A percentile compares a stretch with the other conserved stretches of the same genome.
Conservation (phyloP, 2,113 vertebrate genomes). For the Edolisoma coerulescens region DNA sequence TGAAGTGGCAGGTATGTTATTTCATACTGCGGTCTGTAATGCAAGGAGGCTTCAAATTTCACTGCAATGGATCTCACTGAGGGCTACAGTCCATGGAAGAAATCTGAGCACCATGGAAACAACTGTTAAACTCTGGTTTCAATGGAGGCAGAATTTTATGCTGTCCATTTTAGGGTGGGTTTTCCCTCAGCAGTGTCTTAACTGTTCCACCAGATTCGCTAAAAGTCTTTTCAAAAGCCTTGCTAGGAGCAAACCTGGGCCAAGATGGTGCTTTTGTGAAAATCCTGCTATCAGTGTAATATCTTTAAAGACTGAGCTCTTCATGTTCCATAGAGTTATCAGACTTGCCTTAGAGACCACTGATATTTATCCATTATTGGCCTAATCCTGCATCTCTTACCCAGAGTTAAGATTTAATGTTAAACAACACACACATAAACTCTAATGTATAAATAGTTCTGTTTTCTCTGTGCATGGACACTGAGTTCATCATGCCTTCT, state of each 20-base stretch:
- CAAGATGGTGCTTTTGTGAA: neutral
- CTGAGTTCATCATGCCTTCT: constrained; percentile 67
- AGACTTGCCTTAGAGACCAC: neutral
- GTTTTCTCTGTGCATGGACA: constrained; percentile 8
- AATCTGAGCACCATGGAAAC: neutral
- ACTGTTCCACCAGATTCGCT: neutral
- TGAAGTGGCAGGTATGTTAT: constrained; percentile 7
- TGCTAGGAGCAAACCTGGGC: neutral
- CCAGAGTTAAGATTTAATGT: neutral
- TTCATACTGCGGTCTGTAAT: neutral
- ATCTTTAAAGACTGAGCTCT: neutral
- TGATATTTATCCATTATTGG: neutral
- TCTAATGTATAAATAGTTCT: neutral
- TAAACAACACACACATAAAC: neutral
- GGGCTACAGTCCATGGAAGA: neutral
- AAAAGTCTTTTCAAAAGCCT: neutral
- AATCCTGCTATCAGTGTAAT: neutral
- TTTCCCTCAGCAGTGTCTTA: neutral
- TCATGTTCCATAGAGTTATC: neutral
- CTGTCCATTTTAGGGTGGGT: neutral
- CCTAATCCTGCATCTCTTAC: neutral
- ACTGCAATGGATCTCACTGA: neutral
- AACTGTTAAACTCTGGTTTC: neutral
- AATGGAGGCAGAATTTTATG: neutral
- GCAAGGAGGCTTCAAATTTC: neutral